Percentiles rank a stretch among this genome's conserved stretches.
phyloP scores from a whole-genome alignment of 2,888 invertebrate species.

The Drosophila suboccidentalis region DNA sequence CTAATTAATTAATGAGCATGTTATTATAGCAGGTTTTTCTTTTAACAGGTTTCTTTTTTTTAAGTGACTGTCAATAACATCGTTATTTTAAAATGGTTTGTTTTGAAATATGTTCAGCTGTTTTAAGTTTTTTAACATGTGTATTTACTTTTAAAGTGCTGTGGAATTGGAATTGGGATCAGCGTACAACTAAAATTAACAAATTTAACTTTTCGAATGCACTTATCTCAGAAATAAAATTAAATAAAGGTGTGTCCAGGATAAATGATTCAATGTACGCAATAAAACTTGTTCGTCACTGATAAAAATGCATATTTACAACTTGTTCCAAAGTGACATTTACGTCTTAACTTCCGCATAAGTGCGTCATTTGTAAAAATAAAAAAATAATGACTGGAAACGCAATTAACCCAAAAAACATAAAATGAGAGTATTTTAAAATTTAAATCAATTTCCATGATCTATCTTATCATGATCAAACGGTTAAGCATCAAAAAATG shows the following conservation, averaged over 20 bases:
- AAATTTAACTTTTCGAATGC: background rate
- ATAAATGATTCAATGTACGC: background rate
- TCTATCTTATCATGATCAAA: slow-evolving; percentile 13
- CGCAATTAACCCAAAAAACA: slow-evolving; percentile 1
- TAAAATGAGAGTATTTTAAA: background rate
- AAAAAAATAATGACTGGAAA: background rate
- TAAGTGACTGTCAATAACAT: background rate
- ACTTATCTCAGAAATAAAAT: background rate
- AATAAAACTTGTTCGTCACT: slow-evolving; percentile 18
- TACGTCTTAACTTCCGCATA: slow-evolving; percentile 23
- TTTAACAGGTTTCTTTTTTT: slow-evolving; percentile 11
- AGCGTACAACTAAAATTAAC: background rate
- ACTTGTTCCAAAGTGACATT: slow-evolving; percentile 6
- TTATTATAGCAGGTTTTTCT: slow-evolving; percentile 10
- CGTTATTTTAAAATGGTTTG: background rate
- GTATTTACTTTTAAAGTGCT: background rate
- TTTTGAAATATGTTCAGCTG: background rate
- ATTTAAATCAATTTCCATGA: background rate
- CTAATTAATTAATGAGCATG: slow-evolving; percentile 1
- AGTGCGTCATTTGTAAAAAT: background rate
- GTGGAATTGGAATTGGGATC: background rate
- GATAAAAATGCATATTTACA: slow-evolving; percentile 28
- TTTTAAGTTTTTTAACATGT: background rate
- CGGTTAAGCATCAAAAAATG: background rate
- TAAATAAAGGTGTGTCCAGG: slow-evolving; percentile 9